phyloP scores from a whole-genome alignment of 64 coral and sea anemone genomes.

The Montipora sp. region DNA sequence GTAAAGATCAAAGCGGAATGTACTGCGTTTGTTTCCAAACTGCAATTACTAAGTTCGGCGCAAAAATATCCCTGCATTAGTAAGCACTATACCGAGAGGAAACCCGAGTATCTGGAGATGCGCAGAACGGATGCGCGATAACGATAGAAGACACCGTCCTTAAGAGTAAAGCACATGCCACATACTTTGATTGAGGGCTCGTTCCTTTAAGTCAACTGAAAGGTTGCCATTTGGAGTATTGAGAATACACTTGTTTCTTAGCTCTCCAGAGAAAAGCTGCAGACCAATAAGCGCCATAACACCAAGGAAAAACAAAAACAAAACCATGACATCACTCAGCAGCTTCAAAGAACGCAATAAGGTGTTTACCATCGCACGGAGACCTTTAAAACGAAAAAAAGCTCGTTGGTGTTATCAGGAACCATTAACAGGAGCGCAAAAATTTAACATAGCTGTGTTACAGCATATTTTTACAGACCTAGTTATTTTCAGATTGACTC shows the following conservation, averaged over 20 bases:
- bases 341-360: conserved; percentile 74
- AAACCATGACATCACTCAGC: conserved; percentile 76
- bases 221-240: background rate
- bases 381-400: conserved; percentile 13
- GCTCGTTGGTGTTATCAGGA: no score
- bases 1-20: no score
- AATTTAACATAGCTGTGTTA: no score
- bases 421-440: no score
- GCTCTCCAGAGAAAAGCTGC: conserved; percentile 73
- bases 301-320: conserved; percentile 71
- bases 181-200: conserved; percentile 21
- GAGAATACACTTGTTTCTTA: conserved; percentile 65
- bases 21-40: no score
- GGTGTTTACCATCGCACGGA: conserved; percentile 75
- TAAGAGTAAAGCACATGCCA: background rate
- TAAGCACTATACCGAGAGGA: no score
- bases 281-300: conserved; percentile 75
- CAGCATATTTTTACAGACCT: no score
- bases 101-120: no score
- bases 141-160: background rate
- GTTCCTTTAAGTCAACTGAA: background rate
- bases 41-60: no score
- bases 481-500: no score
- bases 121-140: no score
- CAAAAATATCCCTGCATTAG: no score